Evolutionary conservation across 2,113 vertebrate genomes (phyloP).

Genomic region (Lampris megalopsis): DNA sequence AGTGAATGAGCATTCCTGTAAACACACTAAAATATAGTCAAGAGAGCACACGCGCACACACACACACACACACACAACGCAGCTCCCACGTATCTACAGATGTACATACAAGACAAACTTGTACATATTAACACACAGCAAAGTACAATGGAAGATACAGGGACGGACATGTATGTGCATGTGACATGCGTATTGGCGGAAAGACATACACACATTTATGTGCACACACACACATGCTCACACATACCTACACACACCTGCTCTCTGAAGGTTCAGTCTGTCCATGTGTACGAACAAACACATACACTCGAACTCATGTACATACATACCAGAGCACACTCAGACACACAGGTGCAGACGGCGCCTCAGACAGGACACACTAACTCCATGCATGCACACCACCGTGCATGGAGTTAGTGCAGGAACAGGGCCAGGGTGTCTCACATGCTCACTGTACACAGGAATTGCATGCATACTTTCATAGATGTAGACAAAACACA

Average conservation of each 20-base stretch:
- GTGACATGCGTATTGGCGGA: background rate
- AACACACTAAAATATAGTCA: background rate
- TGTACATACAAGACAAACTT: background rate
- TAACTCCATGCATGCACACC: background rate
- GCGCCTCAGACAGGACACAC: background rate
- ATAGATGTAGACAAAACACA: background rate
- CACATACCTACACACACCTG: background rate
- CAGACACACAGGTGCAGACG: background rate
- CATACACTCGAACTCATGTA: background rate
- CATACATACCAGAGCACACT: background rate
- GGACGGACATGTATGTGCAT: too few species aligned
- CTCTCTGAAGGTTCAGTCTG: too few species aligned
- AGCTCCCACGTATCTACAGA: slow-evolving; percentile 12
- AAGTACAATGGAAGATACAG: too few species aligned
- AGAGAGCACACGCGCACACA: too few species aligned
- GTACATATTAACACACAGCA: too few species aligned
- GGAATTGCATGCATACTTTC: background rate
- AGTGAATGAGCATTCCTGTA: too few species aligned
- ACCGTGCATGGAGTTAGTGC: background rate
- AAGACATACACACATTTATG: slow-evolving; percentile 9
- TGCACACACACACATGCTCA: background rate
- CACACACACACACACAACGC: slow-evolving; percentile 17
- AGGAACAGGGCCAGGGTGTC: too few species aligned
- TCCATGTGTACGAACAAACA: background rate
- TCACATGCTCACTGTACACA: background rate